Percentiles rank a stretch among this genome's conserved stretches.
Evolutionary conservation across 92 coral and sea anemone genomes (phyloP).

Genomic region (Paramuricea clavata): DNA sequence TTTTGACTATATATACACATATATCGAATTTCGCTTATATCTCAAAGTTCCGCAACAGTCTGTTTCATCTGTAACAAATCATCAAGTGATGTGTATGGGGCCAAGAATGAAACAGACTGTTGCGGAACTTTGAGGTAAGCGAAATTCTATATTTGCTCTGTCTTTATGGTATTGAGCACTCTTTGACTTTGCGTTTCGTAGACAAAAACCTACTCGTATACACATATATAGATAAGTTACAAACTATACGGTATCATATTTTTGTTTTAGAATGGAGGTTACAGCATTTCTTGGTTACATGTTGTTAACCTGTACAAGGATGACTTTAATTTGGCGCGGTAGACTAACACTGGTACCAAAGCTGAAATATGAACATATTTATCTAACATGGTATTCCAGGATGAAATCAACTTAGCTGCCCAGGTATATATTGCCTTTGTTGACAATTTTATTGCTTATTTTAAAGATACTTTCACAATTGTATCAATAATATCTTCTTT

Average conservation of each 20-base stretch:
- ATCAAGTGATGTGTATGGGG: too few species aligned
- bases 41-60: too few species aligned
- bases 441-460: background rate
- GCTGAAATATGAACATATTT: slow-evolving; percentile 35
- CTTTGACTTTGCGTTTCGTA: too few species aligned
- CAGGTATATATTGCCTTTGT: slow-evolving; percentile 3
- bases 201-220: too few species aligned
- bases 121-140: too few species aligned
- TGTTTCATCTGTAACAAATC: too few species aligned
- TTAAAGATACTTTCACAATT: background rate
- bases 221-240: background rate
- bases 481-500: background rate
- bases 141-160: too few species aligned
- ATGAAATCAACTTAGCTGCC: slow-evolving; percentile 41
- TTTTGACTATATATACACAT: too few species aligned
- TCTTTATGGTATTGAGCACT: too few species aligned
- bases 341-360: slow-evolving; percentile 40
- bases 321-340: slow-evolving; percentile 9
- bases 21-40: too few species aligned
- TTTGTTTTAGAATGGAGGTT: slow-evolving; percentile 20
- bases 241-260: background rate
- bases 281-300: slow-evolving; percentile 21
- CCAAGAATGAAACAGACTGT: too few species aligned
- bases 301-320: slow-evolving; percentile 22
- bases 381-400: slow-evolving; percentile 26